Evolutionary conservation across 2,888 invertebrate species (phyloP).

Genomic region (Blera fallax): DNA sequence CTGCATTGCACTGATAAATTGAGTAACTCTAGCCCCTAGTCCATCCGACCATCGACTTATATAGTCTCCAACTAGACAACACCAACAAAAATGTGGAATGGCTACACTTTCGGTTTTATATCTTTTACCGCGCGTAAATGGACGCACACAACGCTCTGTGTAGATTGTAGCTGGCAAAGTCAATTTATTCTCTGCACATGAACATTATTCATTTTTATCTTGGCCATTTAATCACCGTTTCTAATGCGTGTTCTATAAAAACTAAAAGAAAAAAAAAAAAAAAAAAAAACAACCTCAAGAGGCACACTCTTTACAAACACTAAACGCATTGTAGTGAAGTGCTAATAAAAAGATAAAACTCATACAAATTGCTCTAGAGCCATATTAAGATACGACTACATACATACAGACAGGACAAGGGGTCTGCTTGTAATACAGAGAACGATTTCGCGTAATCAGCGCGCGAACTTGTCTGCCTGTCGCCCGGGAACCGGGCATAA

Average conservation of each 20-base stretch:
- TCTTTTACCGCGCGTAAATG: constrained; percentile 12
- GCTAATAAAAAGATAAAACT: constrained; percentile 51
- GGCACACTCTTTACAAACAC: constrained; percentile 42
- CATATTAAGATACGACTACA: background rate
- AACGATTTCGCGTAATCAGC: constrained; percentile 54
- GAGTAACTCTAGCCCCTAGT: constrained; percentile 18
- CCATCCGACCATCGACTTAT: background rate
- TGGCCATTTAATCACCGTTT: constrained; percentile 62
- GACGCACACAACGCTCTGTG: background rate
- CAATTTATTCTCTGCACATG: constrained; percentile 49
- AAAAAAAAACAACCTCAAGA: constrained; percentile 11
- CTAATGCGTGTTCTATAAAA: constrained; percentile 54
- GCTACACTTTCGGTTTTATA: constrained; percentile 28
- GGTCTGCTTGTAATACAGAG: constrained; percentile 5
- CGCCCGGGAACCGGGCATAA: background rate
- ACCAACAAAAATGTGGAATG: background rate
- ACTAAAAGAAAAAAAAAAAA: constrained; percentile 5
- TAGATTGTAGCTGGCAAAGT: constrained; percentile 16
- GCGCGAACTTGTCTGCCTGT: constrained; percentile 39
- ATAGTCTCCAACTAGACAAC: background rate
- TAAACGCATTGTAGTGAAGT: constrained; percentile 55
- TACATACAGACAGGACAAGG: background rate
- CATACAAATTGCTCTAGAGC: constrained; percentile 58
- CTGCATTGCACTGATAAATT: constrained; percentile 17
- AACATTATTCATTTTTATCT: constrained; percentile 67